phyloP scores from a whole-genome alignment of 2,888 invertebrate species.

The Aphodius granarius region DNA sequence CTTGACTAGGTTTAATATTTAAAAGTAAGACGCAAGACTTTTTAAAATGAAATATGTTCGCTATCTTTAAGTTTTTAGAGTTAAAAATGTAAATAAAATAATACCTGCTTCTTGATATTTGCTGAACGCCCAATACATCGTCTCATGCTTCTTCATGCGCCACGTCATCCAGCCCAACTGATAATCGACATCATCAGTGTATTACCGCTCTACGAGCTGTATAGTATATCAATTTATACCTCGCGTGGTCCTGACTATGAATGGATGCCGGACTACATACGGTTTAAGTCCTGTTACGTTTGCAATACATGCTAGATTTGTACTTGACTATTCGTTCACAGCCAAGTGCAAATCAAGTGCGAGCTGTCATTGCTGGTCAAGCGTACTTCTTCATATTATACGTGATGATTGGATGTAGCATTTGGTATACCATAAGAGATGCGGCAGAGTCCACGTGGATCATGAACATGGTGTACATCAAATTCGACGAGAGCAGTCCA shows the following conservation, averaged over 20 bases:
- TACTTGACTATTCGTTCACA: conserved; percentile 19
- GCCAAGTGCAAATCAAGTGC: conserved; percentile 23
- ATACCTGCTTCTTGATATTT: no score
- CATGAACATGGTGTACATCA: neutral
- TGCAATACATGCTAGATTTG: conserved; percentile 19
- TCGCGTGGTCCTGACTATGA: conserved; percentile 4
- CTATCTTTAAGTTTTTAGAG: neutral
- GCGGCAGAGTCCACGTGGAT: conserved; percentile 23
- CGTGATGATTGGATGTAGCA: conserved; percentile 20
- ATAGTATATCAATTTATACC: conserved; percentile 19
- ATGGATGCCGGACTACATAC: conserved; percentile 8
- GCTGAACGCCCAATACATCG: no score
- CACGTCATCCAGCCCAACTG: conserved; percentile 21
- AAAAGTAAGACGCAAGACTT: neutral
- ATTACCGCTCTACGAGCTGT: conserved; percentile 28
- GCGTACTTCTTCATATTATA: conserved; percentile 22
- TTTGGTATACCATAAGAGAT: conserved; percentile 25
- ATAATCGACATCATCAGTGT: conserved; percentile 27
- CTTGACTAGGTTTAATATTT: neutral
- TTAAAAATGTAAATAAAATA: no score
- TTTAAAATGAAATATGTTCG: neutral
- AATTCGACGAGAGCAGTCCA: conserved; percentile 17
- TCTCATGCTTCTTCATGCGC: conserved; percentile 8
- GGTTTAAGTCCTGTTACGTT: conserved; percentile 18
- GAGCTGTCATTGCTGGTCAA: conserved; percentile 22